Base-by-base conservation (phyloP, 1,140 invertebrate genomes). In the Steinernema feltiae region DNA sequence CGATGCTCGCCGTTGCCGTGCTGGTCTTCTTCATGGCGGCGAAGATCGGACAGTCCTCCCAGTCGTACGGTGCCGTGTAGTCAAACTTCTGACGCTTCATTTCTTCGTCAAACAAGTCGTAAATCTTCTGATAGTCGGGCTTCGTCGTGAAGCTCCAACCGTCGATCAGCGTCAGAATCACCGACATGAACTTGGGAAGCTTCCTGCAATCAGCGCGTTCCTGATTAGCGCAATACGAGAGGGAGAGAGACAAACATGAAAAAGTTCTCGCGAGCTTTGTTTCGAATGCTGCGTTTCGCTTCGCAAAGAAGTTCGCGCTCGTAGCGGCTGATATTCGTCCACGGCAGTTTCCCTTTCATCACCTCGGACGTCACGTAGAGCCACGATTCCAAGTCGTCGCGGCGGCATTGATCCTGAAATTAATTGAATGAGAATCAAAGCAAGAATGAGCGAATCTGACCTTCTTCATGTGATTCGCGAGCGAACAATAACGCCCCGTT, bases 401-500 rank as follows among this genome's bases (percentile, higher is more conserved):
- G 12, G 2, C 53, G 53, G 24, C 53, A 63, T 21, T 63, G 53
- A 21, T 63, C 53, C 53, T 63, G 53, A 7, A 63, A 27, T 15
- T 17, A 27, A 27, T 3, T 63, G 24, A 63, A 17, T 15, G 3
- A 17, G 24, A 63, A 63, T 15, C 53, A 3, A 12, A 15, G 12
- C 53, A 41, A 41, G 7, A 41, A 41, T 17, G 15, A 7, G 3
- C 24, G 12, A 12, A 27, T 27, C 24, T n/a, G n/a, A 63, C 53
- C 53, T 27, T 63, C 53, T 63, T 63, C 12, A 17, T 63, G 24
- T 63, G 53, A 27, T 63, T 63, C 53, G 53, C 53, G 24, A 63
- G 53, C 24, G 53, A 63, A 27, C 53, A 63, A 21, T 63, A 63
- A 3, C 53, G 53, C 53, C 53, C 53, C 24, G 53, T 63, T 63